Conservation (phyloP, 2,888 invertebrate species). For the Minunthozetes semirufus region DNA sequence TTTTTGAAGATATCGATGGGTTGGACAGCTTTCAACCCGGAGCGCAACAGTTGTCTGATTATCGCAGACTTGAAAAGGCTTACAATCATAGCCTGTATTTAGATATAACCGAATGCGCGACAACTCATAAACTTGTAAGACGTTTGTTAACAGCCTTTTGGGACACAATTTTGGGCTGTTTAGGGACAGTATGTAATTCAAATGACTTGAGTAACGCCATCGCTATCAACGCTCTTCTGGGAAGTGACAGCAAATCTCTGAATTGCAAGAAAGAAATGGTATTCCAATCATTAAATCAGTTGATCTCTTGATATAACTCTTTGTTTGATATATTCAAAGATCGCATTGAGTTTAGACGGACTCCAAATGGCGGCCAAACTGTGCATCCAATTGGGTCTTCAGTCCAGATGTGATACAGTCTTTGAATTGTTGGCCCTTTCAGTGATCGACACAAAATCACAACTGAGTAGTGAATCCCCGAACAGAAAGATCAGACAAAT, state of each 20-base stretch:
- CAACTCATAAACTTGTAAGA: conserved; percentile 18
- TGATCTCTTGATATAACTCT: neutral
- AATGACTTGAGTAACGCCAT: neutral
- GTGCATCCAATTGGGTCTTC: conserved; percentile 76
- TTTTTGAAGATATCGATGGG: conserved; percentile 67
- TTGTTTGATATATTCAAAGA: conserved; percentile 51
- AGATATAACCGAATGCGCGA: conserved; percentile 47
- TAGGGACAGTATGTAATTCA: neutral
- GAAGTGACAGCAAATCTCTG: neutral
- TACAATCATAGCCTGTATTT: conserved; percentile 55
- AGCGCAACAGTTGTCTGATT: conserved; percentile 74
- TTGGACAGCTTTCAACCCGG: conserved; percentile 61
- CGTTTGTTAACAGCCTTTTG: conserved; percentile 28
- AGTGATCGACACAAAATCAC: neutral
- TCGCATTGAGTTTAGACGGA: conserved; percentile 64
- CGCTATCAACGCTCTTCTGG: neutral
- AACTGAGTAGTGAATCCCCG: neutral
- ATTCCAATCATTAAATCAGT: neutral
- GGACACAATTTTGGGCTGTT: conserved; percentile 27
- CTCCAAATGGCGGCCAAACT: conserved; percentile 83
- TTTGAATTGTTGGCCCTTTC: conserved; percentile 51
- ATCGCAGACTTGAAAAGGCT: conserved; percentile 73
- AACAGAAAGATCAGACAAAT: neutral
- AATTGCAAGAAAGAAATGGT: neutral
- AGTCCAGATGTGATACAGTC: conserved; percentile 82